Conservation (phyloP, 2,888 invertebrate genomes). For the Tholera decimalis region DNA sequence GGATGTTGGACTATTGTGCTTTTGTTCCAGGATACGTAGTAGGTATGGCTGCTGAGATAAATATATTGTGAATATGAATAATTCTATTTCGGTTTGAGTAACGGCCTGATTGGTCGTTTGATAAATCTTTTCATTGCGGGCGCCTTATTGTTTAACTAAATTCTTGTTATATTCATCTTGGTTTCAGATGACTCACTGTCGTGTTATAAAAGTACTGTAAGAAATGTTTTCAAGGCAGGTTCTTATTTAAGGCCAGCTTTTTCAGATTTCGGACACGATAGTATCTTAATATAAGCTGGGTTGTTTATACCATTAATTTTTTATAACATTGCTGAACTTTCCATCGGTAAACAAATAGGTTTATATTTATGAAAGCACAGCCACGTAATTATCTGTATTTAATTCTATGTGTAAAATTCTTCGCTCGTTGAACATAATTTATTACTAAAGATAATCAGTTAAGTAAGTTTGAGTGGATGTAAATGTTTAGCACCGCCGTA, state of each 20-base stretch:
- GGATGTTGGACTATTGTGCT: conserved; percentile 66
- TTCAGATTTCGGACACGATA: conserved; percentile 58
- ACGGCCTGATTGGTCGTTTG: conserved; percentile 52
- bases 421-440: conserved; percentile 57
- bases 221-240: conserved; percentile 39
- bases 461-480: conserved; percentile 64
- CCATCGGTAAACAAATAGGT: conserved; percentile 45
- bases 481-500: conserved; percentile 71
- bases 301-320: conserved; percentile 49
- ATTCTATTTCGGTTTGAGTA: conserved; percentile 55
- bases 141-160: conserved; percentile 45
- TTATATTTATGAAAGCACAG: conserved; percentile 49
- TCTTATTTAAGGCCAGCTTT: conserved; percentile 41
- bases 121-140: conserved; percentile 42
- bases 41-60: conserved; percentile 55
- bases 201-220: conserved; percentile 21
- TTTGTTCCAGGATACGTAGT: conserved; percentile 55
- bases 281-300: conserved; percentile 56
- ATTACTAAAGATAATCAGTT: conserved; percentile 63
- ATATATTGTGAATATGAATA: conserved; percentile 56
- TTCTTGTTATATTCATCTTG: conserved; percentile 32
- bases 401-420: conserved; percentile 58
- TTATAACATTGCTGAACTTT: conserved; percentile 51
- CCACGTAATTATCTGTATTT: conserved; percentile 55
- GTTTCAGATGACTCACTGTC: conserved; percentile 37